Conservation (phyloP, 2,797 vertebrate genomes). For the Hippopotamyrus pictus region DNA sequence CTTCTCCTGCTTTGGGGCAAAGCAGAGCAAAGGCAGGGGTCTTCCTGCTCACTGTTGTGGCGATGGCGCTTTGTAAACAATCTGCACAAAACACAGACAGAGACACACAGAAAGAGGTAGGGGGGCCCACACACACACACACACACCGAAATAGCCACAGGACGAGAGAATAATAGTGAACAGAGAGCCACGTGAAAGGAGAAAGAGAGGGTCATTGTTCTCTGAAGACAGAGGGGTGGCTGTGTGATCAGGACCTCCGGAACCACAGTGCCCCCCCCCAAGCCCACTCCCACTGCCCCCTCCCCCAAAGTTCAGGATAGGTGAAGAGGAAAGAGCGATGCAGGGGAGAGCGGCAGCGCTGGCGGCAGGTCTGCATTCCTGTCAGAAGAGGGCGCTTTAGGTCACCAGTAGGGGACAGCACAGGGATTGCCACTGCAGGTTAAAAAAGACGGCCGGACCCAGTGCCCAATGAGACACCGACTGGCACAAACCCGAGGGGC, state of each 20-base stretch:
- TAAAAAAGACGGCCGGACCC: not conserved
- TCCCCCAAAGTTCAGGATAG: not conserved
- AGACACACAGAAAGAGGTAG: not conserved
- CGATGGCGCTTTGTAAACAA: not conserved
- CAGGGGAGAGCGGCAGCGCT: not conserved
- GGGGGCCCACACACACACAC: not conserved
- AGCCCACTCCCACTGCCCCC: not conserved
- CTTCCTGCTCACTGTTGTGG: not conserved
- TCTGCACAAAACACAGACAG: not conserved
- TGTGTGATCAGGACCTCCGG: slow-evolving; percentile 57
- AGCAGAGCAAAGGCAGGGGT: not conserved
- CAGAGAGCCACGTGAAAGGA: slow-evolving; percentile 10
- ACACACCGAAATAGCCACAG: not conserved
- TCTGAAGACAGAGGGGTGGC: slow-evolving; percentile 59
- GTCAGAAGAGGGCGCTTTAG: not conserved
- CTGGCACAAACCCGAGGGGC: not conserved
- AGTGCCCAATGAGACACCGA: not conserved
- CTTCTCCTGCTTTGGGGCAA: not conserved
- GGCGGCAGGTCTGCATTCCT: not conserved
- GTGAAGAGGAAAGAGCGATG: not conserved
- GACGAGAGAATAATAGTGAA: not conserved
- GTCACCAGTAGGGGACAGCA: not conserved
- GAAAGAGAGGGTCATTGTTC: slow-evolving; percentile 50
- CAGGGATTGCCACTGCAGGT: not conserved
- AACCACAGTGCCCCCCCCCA: slow-evolving; percentile 38